Base-by-base conservation (phyloP, 2,888 invertebrate genomes). In the Anarsia innoxiella region DNA sequence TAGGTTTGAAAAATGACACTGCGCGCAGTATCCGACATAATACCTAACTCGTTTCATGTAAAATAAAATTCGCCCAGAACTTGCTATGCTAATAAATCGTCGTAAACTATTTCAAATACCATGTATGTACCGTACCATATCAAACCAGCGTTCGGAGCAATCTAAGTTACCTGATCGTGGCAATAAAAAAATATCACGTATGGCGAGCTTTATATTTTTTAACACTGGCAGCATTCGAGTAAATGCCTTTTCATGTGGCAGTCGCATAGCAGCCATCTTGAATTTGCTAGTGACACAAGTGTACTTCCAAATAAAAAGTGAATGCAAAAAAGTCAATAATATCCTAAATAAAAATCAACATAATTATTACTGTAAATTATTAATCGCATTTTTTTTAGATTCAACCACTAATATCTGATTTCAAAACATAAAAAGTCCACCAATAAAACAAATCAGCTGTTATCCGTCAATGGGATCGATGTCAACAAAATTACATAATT, bases 401-500 rank as follows among this genome's bases (percentile, higher is more conserved):
- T 34, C 37, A 49, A 46, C 44, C 53, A 45, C 33, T 45, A 51
- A 42, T 44, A 40, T 47, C 43, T 40, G 39, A 45, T 37, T 56
- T 53, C 44, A 42, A 54, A 65, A 53, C 55, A 57, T 66, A 63
- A 79, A 79, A 75, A 78, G 76, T 72, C 69, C 68, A 66, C 61
- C 68, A 79, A 76, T 79, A 78, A 74, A 82, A 71, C 74, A 77
- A 79, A 86, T 85, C 84, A 84, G 86, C 85, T 85, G 86, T 85
- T 84, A 84, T 74, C 76, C 82, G 83, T 84, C 85, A 85, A 82
- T 41, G 27, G 35, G 37, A 40, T 86, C 85, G 82, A 86, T 86
- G 86, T 86, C 86, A 86, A 85, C 84, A 83, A 83, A 83, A 86
- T 86, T 86, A 83, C 77, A 79, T 86, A 84, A 86, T 86, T 84